Evolutionary conservation across 2,888 invertebrate genomes (phyloP).

Genomic region (Piscicola geometra): DNA sequence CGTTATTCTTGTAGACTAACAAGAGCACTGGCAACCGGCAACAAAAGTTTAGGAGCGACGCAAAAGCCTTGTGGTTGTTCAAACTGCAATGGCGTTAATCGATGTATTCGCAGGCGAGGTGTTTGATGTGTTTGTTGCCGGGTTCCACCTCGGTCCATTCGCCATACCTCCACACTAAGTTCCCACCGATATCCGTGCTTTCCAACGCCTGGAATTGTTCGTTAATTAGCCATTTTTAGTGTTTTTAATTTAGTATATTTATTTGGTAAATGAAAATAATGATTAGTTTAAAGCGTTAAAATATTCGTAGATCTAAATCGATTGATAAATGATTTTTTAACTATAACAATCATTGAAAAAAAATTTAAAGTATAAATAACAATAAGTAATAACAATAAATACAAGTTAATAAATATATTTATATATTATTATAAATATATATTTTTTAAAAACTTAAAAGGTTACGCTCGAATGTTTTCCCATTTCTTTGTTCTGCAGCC

Average conservation of each 20-base stretch:
- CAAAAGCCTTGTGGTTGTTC: no score
- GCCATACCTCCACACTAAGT: conserved; percentile 35
- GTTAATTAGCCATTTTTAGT: not conserved
- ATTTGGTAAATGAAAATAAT: no score
- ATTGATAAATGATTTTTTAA: no score
- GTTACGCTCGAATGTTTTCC: conserved; percentile 33
- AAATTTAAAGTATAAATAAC: no score
- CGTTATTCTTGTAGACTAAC: no score
- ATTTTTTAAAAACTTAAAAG: not conserved
- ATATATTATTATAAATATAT: not conserved
- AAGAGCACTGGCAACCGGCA: no score
- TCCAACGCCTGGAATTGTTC: not conserved
- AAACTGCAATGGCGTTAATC: no score
- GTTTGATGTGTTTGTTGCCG: conserved; percentile 27
- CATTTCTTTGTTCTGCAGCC: conserved; percentile 2
- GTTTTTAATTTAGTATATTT: not conserved
- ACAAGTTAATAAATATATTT: not conserved
- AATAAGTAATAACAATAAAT: not conserved
- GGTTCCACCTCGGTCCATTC: conserved; percentile 35
- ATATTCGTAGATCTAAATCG: no score
- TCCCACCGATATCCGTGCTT: conserved; percentile 17
- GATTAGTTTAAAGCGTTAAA: no score
- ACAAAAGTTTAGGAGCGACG: no score
- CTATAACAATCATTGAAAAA: not conserved
- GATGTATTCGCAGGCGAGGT: conserved; percentile 35